Percentiles rank a stretch among this genome's conserved stretches.
Evolutionary conservation across 2,888 invertebrate species (phyloP).

Genomic region (Branchipolynoe longqiensis): DNA sequence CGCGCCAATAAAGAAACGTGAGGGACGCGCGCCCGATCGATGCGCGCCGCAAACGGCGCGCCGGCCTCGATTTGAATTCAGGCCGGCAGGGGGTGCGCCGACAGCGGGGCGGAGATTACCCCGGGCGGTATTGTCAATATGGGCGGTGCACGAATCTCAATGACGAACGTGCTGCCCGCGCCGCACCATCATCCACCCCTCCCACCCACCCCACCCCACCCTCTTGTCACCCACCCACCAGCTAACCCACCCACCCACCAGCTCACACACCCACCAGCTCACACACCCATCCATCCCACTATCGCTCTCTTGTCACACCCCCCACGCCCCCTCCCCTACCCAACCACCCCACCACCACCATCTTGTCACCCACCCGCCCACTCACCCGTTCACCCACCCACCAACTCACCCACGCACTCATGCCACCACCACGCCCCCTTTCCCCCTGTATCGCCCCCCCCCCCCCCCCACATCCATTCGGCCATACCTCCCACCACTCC

Average conservation of each 20-base stretch:
- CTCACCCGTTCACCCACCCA: not conserved
- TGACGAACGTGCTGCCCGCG: not conserved
- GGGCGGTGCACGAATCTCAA: not conserved
- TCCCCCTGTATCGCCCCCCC: not conserved
- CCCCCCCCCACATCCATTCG: not conserved
- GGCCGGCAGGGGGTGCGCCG: no score
- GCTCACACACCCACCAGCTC: not conserved
- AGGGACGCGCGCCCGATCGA: not conserved
- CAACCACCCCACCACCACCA: not conserved
- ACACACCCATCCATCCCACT: not conserved
- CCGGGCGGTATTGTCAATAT: not conserved
- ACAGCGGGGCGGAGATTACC: no score
- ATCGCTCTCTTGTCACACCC: not conserved
- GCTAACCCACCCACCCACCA: not conserved
- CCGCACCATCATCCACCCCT: not conserved
- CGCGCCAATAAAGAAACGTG: conserved; percentile 8
- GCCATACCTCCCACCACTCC: not conserved
- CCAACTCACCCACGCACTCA: not conserved
- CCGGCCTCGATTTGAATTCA: not conserved
- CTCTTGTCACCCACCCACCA: not conserved
- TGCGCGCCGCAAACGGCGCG: not conserved
- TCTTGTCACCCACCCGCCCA: not conserved
- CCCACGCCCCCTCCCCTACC: not conserved
- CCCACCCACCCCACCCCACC: not conserved
- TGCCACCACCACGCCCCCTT: not conserved